These are phyloP conservation scores for Phoenoteleia sp. DNA, from an alignment of 2,888 invertebrate genomes.

Conservation along the genomic window DNA sequence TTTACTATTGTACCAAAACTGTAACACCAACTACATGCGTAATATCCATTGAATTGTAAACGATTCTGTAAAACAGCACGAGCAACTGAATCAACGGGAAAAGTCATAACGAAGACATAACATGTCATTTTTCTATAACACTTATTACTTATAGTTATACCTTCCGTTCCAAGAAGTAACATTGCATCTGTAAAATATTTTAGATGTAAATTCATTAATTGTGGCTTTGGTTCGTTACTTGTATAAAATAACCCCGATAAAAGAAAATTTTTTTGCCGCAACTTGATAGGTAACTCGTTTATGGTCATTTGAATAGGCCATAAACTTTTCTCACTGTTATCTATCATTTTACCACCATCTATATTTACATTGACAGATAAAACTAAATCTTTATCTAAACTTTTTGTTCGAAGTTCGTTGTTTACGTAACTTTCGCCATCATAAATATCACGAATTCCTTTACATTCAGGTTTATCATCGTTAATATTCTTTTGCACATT, in stretches of 20 bases:
- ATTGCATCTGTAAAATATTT: slow-evolving; percentile 35
- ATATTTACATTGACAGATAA: slow-evolving; percentile 29
- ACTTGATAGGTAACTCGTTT: slow-evolving; percentile 23
- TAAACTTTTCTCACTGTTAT: slow-evolving; percentile 23
- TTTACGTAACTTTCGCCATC: slow-evolving; percentile 9
- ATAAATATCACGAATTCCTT: slow-evolving; percentile 3
- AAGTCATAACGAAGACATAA: slow-evolving; percentile 30
- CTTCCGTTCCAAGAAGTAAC: slow-evolving; percentile 6
- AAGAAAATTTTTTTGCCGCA: slow-evolving; percentile 20
- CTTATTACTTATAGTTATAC: slow-evolving; percentile 11
- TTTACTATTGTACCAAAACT: slow-evolving; percentile 14
- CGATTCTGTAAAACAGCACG: slow-evolving; percentile 57
- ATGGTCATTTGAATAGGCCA: slow-evolving; percentile 21
- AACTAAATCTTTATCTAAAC: neutral
- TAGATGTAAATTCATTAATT: slow-evolving; percentile 25
- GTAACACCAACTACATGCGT: slow-evolving; percentile 66
- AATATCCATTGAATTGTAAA: slow-evolving; percentile 60
- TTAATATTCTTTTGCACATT: neutral
- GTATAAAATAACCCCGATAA: slow-evolving; percentile 35
- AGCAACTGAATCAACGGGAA: slow-evolving; percentile 12
- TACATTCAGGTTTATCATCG: no score
- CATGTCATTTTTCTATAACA: neutral
- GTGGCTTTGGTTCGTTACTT: slow-evolving; percentile 14
- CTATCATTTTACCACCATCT: slow-evolving; percentile 30
- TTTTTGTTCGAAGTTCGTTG: slow-evolving; percentile 15